Evolutionary conservation across 2,113 vertebrate species (phyloP), one percentile per base, ranked within the genome.

Genomic region (Microcebus griseorufus): DNA sequence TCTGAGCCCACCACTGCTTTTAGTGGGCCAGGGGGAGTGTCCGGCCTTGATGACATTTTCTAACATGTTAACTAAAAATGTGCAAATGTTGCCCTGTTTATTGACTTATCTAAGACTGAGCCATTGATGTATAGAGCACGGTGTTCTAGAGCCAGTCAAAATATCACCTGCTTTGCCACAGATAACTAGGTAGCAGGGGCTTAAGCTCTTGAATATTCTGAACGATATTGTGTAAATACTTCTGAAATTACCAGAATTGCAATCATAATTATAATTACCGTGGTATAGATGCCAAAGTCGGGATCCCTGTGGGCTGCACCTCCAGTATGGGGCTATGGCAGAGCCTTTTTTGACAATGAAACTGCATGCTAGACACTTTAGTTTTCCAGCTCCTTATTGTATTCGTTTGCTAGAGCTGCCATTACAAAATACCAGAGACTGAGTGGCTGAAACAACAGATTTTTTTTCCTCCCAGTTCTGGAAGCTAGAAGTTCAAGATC

Each of bases 141-240:
- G 0, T 48, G 11, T 14, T 16, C 22, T 17, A 4, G 37, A 70
- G 25, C 18, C 23, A 14, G 29, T 10, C 5, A 3, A n/a, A 7
- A 32, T 12, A n/a, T 6, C 22, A 55, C 9, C 84, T 39, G 42
- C 60, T 29, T 32, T 83, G 45, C 48, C 45, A 62, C 23, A 48
- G 18, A 23, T 10, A n/a, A 22, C 27, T 4, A 9, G 16, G 58
- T 53, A 29, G 25, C 14, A 18, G 7, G 27, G 25, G 20, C 45
- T 51, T 48, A 18, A 22, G 23, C 53, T 27, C 32, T 39, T 10
- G 13, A 1, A 9, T 29, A 11, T 75, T 48, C 70, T 27, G 9
- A 69, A n/a, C 32, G 20, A 29, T n/a, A 34, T 1, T 34, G 27
- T 73, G 5, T 37, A 12, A 72, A 25, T 84, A 1, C 39, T 67